phyloP scores from a whole-genome alignment of 2,113 vertebrate species.

The Morone saxatilis region DNA sequence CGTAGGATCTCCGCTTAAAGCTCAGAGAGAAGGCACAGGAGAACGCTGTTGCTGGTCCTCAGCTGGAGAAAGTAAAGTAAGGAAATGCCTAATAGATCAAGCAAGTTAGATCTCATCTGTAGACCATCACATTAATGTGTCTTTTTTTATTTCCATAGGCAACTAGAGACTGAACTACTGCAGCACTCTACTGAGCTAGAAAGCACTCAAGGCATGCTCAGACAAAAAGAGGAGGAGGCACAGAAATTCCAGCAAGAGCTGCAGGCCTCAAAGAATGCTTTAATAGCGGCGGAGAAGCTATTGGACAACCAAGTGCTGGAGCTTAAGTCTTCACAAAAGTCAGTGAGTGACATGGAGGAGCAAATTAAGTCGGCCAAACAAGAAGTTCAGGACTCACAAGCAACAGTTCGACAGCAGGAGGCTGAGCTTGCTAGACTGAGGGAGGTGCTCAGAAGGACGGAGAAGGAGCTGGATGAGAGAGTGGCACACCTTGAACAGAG shows the following conservation, averaged over 20 bases:
- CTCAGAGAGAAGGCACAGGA: slow-evolving; percentile 85
- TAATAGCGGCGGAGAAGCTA: slow-evolving; percentile 65
- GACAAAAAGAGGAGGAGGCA: slow-evolving; percentile 83
- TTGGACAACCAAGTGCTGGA: slow-evolving; percentile 63
- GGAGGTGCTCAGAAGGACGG: slow-evolving; percentile 84
- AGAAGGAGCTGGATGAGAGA: slow-evolving; percentile 84
- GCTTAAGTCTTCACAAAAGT: slow-evolving; percentile 56
- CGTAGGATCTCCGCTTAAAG: slow-evolving; percentile 78
- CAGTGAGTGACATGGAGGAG: slow-evolving; percentile 76
- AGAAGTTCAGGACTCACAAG: slow-evolving; percentile 82
- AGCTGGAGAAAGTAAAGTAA: slow-evolving; percentile 88
- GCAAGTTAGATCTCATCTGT: background rate
- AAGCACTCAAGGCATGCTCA: slow-evolving; percentile 78
- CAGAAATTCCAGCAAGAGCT: slow-evolving; percentile 59
- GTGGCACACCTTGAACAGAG: slow-evolving; percentile 86
- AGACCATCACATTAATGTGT: background rate
- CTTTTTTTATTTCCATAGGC: slow-evolving; percentile 76
- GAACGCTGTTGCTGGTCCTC: slow-evolving; percentile 78
- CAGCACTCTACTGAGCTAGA: slow-evolving; percentile 80
- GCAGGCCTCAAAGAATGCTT: slow-evolving; percentile 55
- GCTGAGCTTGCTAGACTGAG: slow-evolving; percentile 84
- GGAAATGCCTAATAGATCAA: background rate
- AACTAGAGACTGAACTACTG: slow-evolving; percentile 82
- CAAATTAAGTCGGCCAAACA: slow-evolving; percentile 82
- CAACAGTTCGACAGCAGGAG: slow-evolving; percentile 77